Evolutionary conservation across 2,797 vertebrate species (phyloP), one percentile per base, ranked within the genome.

Genomic region (Semaprochilodus insignis): DNA sequence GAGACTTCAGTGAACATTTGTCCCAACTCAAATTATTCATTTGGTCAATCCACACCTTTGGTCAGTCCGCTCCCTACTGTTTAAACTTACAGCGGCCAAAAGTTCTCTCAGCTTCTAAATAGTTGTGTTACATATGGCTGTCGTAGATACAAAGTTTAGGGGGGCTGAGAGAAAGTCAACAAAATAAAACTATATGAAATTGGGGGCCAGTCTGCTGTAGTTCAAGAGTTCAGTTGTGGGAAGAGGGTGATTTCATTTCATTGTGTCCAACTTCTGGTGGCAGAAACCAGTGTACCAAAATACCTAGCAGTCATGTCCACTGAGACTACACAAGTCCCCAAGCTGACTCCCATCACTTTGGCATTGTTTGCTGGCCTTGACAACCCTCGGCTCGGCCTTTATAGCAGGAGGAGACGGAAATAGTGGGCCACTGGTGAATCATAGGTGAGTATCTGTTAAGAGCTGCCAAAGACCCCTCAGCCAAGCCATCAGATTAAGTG

Each of bases 401-500:
- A 66, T 77, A 44, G 66, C 36, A 72, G 59, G 34, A 76, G 55
- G n/a, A 59, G 31, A 52, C 51, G 72, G 60, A 85, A 82, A 82
- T 14, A 74, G 77, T 44, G 74, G 44, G 51, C 25, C 65, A 36
- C 14, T 2, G 17, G 4, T 72, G 75, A 84, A 62, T 72, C 76
- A 73, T 23, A 70, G 40, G 69, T 55, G 48, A 74, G 75, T 52
- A 74, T 67, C 74, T 60, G 52, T 57, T 76, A 71, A 71, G 52
- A 84, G 21, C 79, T 74, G 71, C 57, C 57, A 62, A 13, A 59
- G 31, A 74, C 65, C 59, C 15, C 78, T 34, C 31, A 62, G 59
- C 78, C 74, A 71, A 70, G 78, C 34, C 74, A 74, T 81, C 52
- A 60, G 76, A 73, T 77, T 81, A 84, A 60, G 60, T 63, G 69